Evolutionary conservation across 2,113 vertebrate genomes (phyloP).

Genomic region (Rhinichthys klamathensis): DNA sequence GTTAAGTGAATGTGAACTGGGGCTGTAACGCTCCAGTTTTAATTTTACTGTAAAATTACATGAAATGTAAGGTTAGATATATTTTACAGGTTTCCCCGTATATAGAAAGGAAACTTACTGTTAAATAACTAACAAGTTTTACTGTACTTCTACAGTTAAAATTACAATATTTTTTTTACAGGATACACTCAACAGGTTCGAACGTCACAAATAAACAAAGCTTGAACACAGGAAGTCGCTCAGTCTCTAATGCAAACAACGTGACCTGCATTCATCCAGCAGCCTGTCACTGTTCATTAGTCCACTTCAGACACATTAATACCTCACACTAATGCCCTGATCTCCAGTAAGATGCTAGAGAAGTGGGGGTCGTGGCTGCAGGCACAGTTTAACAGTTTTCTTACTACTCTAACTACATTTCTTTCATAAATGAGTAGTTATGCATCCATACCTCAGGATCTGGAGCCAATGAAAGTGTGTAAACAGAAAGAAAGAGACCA

Average conservation of each 20-base stretch:
- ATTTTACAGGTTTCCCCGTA: too few relatives aligned
- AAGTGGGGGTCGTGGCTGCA: not conserved
- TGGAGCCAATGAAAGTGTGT: slow-evolving; percentile 19
- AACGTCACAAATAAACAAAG: not conserved
- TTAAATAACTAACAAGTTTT: too few relatives aligned
- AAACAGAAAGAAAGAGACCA: not conserved
- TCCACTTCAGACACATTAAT: slow-evolving; percentile 46
- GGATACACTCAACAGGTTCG: too few relatives aligned
- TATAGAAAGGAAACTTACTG: not conserved
- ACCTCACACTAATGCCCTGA: slow-evolving; percentile 55
- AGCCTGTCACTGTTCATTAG: slow-evolving; percentile 59
- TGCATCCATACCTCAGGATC: slow-evolving; percentile 44
- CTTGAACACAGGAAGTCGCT: not conserved
- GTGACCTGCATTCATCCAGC: slow-evolving; percentile 28
- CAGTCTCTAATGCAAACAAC: slow-evolving; percentile 23
- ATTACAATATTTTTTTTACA: too few relatives aligned
- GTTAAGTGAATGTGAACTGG: not conserved
- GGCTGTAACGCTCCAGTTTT: not conserved
- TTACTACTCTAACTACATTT: not conserved
- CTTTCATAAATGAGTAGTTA: not conserved
- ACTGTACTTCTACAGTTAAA: too few relatives aligned
- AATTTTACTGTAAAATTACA: too few relatives aligned
- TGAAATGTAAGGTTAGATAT: too few relatives aligned
- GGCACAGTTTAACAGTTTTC: not conserved
- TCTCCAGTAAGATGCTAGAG: slow-evolving; percentile 47